Evolutionary conservation across 2,797 vertebrate species (phyloP).

Genomic region (Austrolebias charrua): DNA sequence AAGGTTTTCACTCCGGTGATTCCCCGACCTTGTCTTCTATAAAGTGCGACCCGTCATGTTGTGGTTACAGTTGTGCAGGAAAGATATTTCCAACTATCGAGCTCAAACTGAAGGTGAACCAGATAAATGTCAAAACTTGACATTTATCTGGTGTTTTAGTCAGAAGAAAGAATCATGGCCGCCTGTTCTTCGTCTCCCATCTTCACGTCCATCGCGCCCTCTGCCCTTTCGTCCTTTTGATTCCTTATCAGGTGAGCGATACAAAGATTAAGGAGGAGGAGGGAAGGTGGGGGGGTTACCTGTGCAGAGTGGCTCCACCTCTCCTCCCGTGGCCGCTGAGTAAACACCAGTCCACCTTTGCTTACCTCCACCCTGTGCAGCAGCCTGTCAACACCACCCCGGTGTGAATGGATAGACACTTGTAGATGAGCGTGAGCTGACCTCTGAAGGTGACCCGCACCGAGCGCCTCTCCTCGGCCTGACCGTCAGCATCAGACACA

Average conservation of each 20-base stretch:
- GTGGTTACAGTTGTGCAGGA: no score
- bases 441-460: conserved; percentile 19
- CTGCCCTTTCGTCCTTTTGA: conserved; percentile 47
- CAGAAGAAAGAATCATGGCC: not conserved
- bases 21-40: no score
- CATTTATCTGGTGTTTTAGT: not conserved
- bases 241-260: conserved; percentile 63
- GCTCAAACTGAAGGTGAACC: not conserved
- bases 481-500: conserved; percentile 50
- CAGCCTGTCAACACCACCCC: conserved; percentile 44
- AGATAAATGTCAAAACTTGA: not conserved
- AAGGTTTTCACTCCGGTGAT: no score
- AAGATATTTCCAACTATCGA: not conserved
- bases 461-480: conserved; percentile 26
- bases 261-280: conserved; percentile 50
- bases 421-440: conserved; percentile 42
- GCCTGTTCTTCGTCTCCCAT: conserved; percentile 46
- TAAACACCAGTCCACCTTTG: conserved; percentile 79
- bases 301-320: conserved; percentile 72
- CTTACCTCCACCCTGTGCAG: conserved; percentile 60
- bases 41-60: no score
- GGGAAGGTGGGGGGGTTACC: conserved; percentile 53
- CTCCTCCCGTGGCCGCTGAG: conserved; percentile 63
- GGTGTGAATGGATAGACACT: conserved; percentile 34
- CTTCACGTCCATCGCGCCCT: conserved; percentile 49